Base-by-base conservation (phyloP, 2,888 invertebrate species). In the Caenorhabditis uteleia region DNA sequence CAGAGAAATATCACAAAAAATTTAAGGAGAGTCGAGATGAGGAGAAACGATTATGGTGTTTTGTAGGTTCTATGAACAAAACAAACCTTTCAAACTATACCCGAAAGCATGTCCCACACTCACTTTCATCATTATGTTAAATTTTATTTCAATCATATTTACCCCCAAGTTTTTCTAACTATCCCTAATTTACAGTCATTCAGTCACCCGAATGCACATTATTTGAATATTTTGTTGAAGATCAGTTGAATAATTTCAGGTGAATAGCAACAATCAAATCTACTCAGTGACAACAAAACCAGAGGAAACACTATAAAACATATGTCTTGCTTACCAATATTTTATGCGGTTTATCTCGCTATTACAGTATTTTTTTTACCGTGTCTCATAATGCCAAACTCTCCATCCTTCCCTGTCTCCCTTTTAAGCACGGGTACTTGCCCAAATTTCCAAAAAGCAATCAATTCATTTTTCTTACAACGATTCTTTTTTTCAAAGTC, bases 221-320 rank as follows among this genome's bases (percentile, higher is more conserved):
- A n/a, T n/a, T n/a, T n/a, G n/a, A n/a, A n/a, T n/a, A n/a, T n/a
- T n/a, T n/a, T n/a, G n/a, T n/a, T n/a, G n/a, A n/a, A n/a, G n/a
- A n/a, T n/a, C n/a, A n/a, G n/a, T n/a, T n/a, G n/a, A n/a, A n/a
- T n/a, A n/a, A 23, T 34, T 53, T 26, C 43, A 59, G 60, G 40
- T 33, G 3, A 45, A 26, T 16, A 23, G 20, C 14, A 39, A 31
- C 16, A 55, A 54, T 27, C 49, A 54, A 60, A 49, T 60, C n/a
- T 60, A 60, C 42, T 60, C 60, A 8, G 60, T 59, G 5, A 39
- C 59, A 5, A 43, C 42, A 0, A 59, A 53, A 47, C 26, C 50
- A 3, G 42, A 43, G 38, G 33, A 53, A 18, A 26, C 33, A 26
- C 18, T 18, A 42, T 40, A 25, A 40, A 20, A 14, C 38, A 7